Evolutionary conservation across 2,797 vertebrate genomes (phyloP).

Genomic region (Gadopsis bispinosus): DNA sequence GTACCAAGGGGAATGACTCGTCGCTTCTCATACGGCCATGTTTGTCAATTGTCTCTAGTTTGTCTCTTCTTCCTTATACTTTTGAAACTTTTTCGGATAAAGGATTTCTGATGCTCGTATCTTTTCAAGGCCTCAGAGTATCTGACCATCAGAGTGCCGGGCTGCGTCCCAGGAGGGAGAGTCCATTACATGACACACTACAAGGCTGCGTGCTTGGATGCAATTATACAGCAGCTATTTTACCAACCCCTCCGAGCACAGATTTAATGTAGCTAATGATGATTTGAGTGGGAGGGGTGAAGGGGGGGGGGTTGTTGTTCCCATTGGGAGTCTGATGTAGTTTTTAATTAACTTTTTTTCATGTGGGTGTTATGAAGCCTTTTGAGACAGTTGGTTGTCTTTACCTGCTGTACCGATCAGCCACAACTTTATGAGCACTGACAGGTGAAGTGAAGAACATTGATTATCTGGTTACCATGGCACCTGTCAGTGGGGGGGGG

Average conservation of each 20-base stretch:
- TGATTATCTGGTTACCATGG: too few species aligned
- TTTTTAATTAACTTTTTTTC: constrained; percentile 14
- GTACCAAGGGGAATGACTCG: constrained; percentile 26
- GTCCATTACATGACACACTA: constrained; percentile 38
- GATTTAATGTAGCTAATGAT: constrained; percentile 22
- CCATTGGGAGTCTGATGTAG: background rate
- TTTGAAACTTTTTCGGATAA: background rate
- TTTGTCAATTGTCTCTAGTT: background rate
- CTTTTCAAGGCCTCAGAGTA: constrained; percentile 19
- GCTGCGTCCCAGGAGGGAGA: constrained; percentile 30
- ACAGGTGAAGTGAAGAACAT: too few species aligned
- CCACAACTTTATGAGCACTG: too few species aligned
- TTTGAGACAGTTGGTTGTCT: background rate
- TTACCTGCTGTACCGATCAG: background rate
- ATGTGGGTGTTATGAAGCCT: background rate
- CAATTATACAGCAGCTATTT: constrained; percentile 64
- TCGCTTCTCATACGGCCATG: background rate
- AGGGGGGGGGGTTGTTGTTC: constrained; percentile 21
- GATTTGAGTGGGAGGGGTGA: too few species aligned
- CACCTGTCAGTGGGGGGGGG: too few species aligned
- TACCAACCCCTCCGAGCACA: constrained; percentile 43
- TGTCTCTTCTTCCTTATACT: background rate
- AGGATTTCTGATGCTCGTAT: background rate
- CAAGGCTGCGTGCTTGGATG: constrained; percentile 58
- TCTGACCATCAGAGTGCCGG: constrained; percentile 44